A percentile compares a stretch with the other conserved stretches of the same genome.
Conservation (phyloP, 1,140 invertebrate species). For the Grapholita molesta region DNA sequence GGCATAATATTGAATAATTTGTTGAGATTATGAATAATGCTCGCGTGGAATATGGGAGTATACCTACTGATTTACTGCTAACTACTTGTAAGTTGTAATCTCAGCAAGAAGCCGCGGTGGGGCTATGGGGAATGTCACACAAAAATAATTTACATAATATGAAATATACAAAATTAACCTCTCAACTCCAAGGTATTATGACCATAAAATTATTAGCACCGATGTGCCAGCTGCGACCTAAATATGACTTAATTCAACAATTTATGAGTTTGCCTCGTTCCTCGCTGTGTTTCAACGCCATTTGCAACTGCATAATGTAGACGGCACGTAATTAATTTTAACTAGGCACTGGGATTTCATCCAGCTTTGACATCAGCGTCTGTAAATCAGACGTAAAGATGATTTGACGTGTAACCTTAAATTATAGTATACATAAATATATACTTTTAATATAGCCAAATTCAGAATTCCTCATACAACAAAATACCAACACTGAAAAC, state of each 20-base stretch:
- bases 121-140: neutral
- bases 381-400: no score
- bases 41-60: no score
- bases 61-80: no score
- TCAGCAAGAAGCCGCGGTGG: no score
- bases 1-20: no score
- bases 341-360: neutral
- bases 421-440: no score
- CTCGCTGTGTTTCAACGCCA: neutral
- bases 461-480: no score
- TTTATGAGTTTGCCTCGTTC: constrained; percentile 22
- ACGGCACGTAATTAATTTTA: neutral
- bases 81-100: no score
- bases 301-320: neutral
- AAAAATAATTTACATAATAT: neutral
- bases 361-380: neutral
- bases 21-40: no score
- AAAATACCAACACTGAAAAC: no score
- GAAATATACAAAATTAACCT: neutral
- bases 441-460: no score
- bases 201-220: neutral
- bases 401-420: no score
- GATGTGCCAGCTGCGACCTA: constrained; percentile 27
- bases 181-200: neutral
- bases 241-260: constrained; percentile 28